Conservation (phyloP, 2,113 vertebrate species). For the Toxotes jaculatrix region DNA sequence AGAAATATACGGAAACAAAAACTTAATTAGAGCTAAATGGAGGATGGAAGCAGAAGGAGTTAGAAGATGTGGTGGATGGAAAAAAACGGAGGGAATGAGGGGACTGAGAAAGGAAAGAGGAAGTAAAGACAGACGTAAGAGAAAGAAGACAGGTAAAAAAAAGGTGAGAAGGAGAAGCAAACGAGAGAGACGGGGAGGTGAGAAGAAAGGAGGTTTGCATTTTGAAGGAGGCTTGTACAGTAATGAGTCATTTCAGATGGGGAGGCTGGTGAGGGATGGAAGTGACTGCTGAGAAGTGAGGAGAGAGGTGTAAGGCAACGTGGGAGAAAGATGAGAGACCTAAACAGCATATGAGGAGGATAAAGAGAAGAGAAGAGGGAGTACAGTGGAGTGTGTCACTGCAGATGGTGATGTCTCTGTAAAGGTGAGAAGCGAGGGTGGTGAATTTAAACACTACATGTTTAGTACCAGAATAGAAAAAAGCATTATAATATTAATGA, state of each 20-base stretch:
- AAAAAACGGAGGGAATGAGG: neutral
- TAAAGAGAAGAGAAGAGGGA: slow-evolving; percentile 37
- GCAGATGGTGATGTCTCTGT: slow-evolving; percentile 53
- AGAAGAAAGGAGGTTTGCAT: slow-evolving; percentile 37
- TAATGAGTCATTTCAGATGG: slow-evolving; percentile 41
- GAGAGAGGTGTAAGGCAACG: slow-evolving; percentile 48
- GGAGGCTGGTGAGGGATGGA: slow-evolving; percentile 37
- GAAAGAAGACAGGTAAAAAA: slow-evolving; percentile 19
- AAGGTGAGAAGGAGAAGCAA: slow-evolving; percentile 40
- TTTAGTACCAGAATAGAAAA: slow-evolving; percentile 43
- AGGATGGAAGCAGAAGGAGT: neutral
- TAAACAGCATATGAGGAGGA: slow-evolving; percentile 25
- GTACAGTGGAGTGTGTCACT: slow-evolving; percentile 43
- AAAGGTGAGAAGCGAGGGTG: slow-evolving; percentile 59
- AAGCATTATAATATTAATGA: slow-evolving; percentile 24
- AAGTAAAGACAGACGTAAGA: neutral
- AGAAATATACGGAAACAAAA: neutral
- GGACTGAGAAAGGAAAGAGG: slow-evolving; percentile 2
- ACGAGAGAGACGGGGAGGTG: slow-evolving; percentile 4
- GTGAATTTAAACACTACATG: slow-evolving; percentile 39
- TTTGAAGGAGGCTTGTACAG: slow-evolving; percentile 18
- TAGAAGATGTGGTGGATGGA: neutral
- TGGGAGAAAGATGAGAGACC: slow-evolving; percentile 55
- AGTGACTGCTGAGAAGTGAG: slow-evolving; percentile 37
- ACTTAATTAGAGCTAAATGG: neutral